Evolutionary conservation across 2,797 vertebrate species (phyloP).

Genomic region (Pseudomugil gertrudae): DNA sequence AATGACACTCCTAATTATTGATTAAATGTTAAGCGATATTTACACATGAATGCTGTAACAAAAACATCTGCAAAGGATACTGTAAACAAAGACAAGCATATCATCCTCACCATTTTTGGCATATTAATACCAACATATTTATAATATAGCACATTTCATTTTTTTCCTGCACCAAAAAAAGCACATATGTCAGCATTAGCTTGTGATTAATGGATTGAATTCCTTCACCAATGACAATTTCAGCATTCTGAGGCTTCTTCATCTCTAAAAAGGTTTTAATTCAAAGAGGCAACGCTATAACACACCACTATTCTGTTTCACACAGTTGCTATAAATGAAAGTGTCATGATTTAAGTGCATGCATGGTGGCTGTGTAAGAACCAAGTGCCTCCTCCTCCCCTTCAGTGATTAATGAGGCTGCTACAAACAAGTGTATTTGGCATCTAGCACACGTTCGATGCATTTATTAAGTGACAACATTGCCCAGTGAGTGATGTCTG

Average conservation of each 20-base stretch:
- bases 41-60: slow-evolving; percentile 37
- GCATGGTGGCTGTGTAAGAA: slow-evolving; percentile 36
- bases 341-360: slow-evolving; percentile 51
- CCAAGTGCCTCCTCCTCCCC: slow-evolving; percentile 38
- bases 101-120: slow-evolving; percentile 40
- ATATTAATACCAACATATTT: slow-evolving; percentile 54
- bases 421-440: slow-evolving; percentile 51
- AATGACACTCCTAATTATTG: slow-evolving; percentile 17
- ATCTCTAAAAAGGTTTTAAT: slow-evolving; percentile 32
- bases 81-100: slow-evolving; percentile 67
- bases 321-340: slow-evolving; percentile 30
- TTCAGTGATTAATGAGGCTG: slow-evolving; percentile 54
- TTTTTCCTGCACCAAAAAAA: slow-evolving; percentile 10
- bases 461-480: slow-evolving; percentile 44
- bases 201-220: slow-evolving; percentile 35
- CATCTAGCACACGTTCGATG: slow-evolving; percentile 51
- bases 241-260: slow-evolving; percentile 37
- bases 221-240: slow-evolving; percentile 43
- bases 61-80: slow-evolving; percentile 32
- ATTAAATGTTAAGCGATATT: slow-evolving; percentile 27
- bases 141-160: slow-evolving; percentile 4
- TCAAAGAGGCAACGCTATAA: slow-evolving; percentile 56
- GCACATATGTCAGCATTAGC: slow-evolving; percentile 16
- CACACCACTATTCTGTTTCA: slow-evolving; percentile 1
- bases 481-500: slow-evolving; percentile 32